Base-by-base conservation (phyloP, 2,888 invertebrate species). In the Apotomis capreana region DNA sequence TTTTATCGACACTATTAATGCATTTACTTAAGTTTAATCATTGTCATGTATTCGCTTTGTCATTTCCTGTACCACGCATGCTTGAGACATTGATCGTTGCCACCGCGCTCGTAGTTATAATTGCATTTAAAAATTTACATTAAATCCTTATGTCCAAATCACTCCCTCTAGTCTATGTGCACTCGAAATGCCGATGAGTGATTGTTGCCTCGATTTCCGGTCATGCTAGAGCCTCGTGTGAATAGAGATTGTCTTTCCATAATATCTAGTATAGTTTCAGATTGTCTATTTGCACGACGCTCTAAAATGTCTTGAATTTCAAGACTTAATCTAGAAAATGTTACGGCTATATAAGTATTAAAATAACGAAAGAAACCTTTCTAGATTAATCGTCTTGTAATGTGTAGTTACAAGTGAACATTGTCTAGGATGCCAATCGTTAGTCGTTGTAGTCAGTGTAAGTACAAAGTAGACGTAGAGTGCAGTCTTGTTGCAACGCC, bases 151-250 rank as follows among this genome's bases (percentile, higher is more conserved):
- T 84, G 82, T 86, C 91, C 90, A 86, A 83, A 80, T 84, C 90
- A 90, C 87, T 86, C 86, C 87, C 89, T 84, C 76, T 92, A 91
- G 91, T 88, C 83, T 85, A 76, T 84, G 84, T 87, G 90, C 91
- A 92, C 91, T 89, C 88, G 78, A 87, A 85, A 87, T 89, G 92
- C 92, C 92, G 92, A 90, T 87, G 92, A 92, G 92, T 92, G 91
- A 91, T 84, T 89, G 84, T 89, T 86, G 88, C 88, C 87, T 87
- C 85, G 77, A 80, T 80, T 81, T 37, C 70, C 13, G 44, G 82
- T 73, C 75, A 78, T 74, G 79, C 80, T 81, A 79, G 80, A 81
- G 79, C 77, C 77, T 80, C 80, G 81, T 78, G 74, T 77, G 77
- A 83, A 77, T 76, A 76, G 77, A 77, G 10, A 64, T 58, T 58